Conservation (phyloP, 2,797 vertebrate species). For the Coccyzus lansbergi region DNA sequence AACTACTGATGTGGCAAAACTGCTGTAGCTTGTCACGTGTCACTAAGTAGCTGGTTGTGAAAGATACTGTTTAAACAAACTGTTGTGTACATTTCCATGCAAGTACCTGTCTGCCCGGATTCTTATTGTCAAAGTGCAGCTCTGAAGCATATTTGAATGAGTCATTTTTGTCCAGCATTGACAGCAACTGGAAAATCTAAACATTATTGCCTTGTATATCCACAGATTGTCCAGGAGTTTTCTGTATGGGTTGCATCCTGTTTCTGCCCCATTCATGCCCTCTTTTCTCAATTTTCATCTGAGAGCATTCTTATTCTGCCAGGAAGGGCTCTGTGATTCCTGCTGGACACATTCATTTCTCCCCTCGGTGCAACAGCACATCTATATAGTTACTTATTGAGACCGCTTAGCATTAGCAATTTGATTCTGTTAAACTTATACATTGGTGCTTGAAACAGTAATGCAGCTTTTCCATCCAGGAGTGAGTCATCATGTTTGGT, state of each 20-base stretch:
- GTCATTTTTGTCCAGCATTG: constrained; percentile 20
- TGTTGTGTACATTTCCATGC: constrained; percentile 45
- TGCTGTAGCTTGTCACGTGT: constrained; percentile 2
- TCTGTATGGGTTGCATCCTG: not conserved
- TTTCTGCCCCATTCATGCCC: not conserved
- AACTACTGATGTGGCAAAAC: not conserved
- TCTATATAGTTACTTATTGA: not conserved
- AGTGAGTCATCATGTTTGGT: not conserved
- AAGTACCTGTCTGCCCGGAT: constrained; percentile 42
- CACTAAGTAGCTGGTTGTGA: constrained; percentile 12
- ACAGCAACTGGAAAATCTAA: constrained; percentile 10
- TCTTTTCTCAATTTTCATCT: not conserved
- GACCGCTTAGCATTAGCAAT: not conserved
- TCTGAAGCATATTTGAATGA: constrained; percentile 23
- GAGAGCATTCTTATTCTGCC: not conserved
- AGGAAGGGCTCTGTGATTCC: not conserved
- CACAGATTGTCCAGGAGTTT: not conserved
- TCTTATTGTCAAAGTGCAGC: constrained; percentile 44
- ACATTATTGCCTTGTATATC: not conserved
- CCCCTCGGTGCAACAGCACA: not conserved
- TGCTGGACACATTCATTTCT: not conserved
- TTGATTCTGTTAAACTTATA: not conserved
- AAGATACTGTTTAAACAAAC: constrained; percentile 54
- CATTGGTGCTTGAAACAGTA: not conserved
- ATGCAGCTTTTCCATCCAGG: not conserved